Evolutionary conservation across 2,888 invertebrate genomes (phyloP).

Genomic region (Harpalus rufipes): DNA sequence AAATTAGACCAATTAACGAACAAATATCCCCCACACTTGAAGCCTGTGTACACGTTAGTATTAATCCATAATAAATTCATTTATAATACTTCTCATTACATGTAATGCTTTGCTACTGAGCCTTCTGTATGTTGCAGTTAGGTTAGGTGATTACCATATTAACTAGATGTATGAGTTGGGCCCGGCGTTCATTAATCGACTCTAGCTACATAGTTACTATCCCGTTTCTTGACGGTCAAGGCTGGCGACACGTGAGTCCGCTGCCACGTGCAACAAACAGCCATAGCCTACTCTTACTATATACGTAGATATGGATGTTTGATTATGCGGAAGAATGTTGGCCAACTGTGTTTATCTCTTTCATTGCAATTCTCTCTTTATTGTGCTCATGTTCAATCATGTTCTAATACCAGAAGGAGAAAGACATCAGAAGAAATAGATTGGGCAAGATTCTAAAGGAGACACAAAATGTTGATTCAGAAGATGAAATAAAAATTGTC

Average conservation of each 20-base stretch:
- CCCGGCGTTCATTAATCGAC: constrained; percentile 20
- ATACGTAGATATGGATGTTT: neutral
- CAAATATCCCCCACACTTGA: too few species aligned
- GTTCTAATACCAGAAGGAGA: too few species aligned
- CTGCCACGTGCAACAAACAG: constrained; percentile 38
- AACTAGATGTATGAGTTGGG: constrained; percentile 30
- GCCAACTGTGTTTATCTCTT: neutral
- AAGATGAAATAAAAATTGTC: too few species aligned
- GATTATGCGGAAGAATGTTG: neutral
- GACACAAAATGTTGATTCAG: too few species aligned
- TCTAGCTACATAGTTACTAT: neutral
- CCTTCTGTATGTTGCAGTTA: constrained; percentile 19
- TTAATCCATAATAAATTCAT: constrained; percentile 43
- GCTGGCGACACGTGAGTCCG: constrained; percentile 60
- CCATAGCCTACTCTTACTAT: constrained; percentile 13
- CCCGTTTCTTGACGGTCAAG: constrained; percentile 62
- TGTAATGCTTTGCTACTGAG: neutral
- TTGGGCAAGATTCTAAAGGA: too few species aligned
- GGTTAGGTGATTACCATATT: constrained; percentile 40
- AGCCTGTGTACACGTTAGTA: neutral
- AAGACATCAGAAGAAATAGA: too few species aligned
- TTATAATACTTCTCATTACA: constrained; percentile 45
- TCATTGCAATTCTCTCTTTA: too few species aligned
- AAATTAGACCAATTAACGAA: too few species aligned
- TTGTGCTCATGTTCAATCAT: too few species aligned